Evolutionary conservation across 2,888 invertebrate species (phyloP), one percentile per base, ranked within the genome.

Genomic region (Platycheirus albimanus): DNA sequence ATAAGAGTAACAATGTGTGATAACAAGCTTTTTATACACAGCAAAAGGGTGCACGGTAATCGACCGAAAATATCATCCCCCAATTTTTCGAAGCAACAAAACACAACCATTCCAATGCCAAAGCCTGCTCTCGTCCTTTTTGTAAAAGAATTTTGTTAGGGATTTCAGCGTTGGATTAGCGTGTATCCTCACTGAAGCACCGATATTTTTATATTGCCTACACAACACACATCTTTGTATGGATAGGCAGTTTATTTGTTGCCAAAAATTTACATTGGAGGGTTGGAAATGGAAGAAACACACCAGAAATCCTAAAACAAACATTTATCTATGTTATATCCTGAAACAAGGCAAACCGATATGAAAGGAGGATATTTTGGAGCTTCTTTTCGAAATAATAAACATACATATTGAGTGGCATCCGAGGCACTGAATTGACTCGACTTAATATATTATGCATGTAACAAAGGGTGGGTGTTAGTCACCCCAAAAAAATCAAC

Each of bases 401-500:
- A 80, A 80, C 80, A 76, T 81, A 76, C 76, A 76, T 76, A 81
- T 81, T 81, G 80, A 81, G 80, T 76, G 80, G 80, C 70, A 76
- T 64, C 58, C 28, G 17, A 61, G 70, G 33, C 51, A 70, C 70
- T 80, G 70, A 76, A 76, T 80, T 76, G 80, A 80, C 54, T 80
- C 63, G 70, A 81, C 75, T 81, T 81, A 81, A 81, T 81, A 81
- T 81, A 81, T 81, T 81, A 81, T 81, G 80, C 80, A 81, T 76
- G 80, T 76, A 64, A 45, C 76, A 70, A 61, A 41, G 66, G 80
- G 75, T 64, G 76, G 76, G 61, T 11, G 58, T 38, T 30, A 41
- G 47, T 30, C 70, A 47, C 33, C 52, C 72, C 45, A 51, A 33
- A 54, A 20, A 19, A 20, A 43, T 38, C 13, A 36, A 17, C 24